Evolutionary conservation across 2,113 vertebrate species (phyloP).

Genomic region (Hypanus sabinus): DNA sequence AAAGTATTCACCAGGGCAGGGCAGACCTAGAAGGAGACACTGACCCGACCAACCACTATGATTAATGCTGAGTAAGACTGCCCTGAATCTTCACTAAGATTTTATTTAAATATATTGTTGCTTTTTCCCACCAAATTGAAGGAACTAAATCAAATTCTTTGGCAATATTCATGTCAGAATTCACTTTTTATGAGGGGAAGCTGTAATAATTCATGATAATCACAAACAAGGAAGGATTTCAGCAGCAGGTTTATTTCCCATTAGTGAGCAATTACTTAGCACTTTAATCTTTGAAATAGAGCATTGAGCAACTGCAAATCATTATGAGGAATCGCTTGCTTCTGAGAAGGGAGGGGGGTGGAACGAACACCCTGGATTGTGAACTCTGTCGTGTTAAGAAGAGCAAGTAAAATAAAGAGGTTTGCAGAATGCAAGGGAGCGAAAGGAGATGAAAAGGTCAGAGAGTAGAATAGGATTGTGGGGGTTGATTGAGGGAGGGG

Average conservation of each 20-base stretch:
- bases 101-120: background rate
- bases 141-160: background rate
- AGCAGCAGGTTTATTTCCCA: background rate
- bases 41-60: background rate
- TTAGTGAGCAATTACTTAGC: conserved; percentile 1
- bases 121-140: background rate
- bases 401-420: background rate
- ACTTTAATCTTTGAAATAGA: conserved; percentile 5
- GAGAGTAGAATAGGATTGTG: background rate
- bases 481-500: background rate
- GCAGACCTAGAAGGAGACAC: background rate
- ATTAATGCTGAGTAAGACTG: background rate
- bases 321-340: background rate
- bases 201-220: conserved; percentile 3
- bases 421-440: background rate
- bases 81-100: too few relatives aligned
- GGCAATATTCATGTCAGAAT: background rate
- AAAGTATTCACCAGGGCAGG: background rate
- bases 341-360: background rate
- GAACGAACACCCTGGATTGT: background rate
- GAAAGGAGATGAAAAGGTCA: background rate
- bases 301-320: background rate
- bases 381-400: background rate
- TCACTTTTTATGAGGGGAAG: background rate
- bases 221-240: background rate